phyloP scores from a whole-genome alignment of 2,797 vertebrate genomes.

The Chanos chanos region DNA sequence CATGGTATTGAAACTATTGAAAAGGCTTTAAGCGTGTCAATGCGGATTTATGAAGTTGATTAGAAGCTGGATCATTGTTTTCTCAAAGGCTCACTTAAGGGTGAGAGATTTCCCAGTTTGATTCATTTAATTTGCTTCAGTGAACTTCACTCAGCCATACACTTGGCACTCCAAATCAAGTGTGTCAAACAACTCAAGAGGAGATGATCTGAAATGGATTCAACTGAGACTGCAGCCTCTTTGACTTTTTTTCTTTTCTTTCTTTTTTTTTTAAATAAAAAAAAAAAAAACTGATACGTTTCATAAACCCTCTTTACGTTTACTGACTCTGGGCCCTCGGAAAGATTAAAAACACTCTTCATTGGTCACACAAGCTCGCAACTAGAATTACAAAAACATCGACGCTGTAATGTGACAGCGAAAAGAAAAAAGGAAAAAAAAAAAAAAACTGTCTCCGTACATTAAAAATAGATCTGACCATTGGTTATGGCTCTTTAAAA shows the following conservation, averaged over 20 bases:
- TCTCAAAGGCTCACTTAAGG: slow-evolving; percentile 46
- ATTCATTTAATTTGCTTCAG: slow-evolving; percentile 44
- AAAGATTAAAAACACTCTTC: not conserved
- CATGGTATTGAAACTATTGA: slow-evolving; percentile 44
- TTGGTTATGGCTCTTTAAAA: too few species aligned
- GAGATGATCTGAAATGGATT: slow-evolving; percentile 32
- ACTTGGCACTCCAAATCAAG: slow-evolving; percentile 25
- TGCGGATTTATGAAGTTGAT: slow-evolving; percentile 61
- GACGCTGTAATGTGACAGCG: not conserved
- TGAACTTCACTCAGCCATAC: slow-evolving; percentile 22
- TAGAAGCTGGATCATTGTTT: slow-evolving; percentile 59
- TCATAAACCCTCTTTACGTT: slow-evolving; percentile 1
- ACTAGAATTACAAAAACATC: too few species aligned
- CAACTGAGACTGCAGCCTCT: slow-evolving; percentile 6
- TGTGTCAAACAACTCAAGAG: slow-evolving; percentile 20
- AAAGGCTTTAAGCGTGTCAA: slow-evolving; percentile 58
- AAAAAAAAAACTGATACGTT: not conserved
- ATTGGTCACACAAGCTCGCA: too few species aligned
- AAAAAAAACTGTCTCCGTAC: not conserved
- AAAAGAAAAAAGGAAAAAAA: not conserved
- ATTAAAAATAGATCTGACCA: too few species aligned
- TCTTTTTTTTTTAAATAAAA: not conserved
- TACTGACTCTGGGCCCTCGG: not conserved
- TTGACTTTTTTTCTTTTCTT: not conserved
- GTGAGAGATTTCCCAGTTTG: slow-evolving; percentile 32